Evolutionary conservation across 23 tunicate species (phyloP).

Genomic region (Ascidia mentula): DNA sequence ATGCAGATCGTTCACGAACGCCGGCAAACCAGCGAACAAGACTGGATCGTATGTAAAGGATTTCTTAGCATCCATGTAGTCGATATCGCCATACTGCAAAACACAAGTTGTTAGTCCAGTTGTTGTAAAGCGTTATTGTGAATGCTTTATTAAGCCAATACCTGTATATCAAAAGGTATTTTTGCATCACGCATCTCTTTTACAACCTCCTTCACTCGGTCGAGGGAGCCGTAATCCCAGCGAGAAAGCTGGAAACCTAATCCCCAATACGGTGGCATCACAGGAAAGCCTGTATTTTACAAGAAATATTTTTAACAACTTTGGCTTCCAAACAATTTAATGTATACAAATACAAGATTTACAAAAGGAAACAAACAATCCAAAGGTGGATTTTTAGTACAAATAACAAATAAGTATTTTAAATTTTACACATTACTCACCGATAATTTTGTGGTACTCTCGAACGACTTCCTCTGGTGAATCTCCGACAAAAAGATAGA

Average conservation of each 20-base stretch:
- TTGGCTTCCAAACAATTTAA: too few species aligned
- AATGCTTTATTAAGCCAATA: too few species aligned
- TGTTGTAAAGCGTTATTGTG: too few species aligned
- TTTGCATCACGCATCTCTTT: constrained; percentile 88
- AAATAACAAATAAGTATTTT: neutral
- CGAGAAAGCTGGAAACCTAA: constrained; percentile 93
- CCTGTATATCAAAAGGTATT: constrained; percentile 97
- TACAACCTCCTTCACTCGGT: constrained; percentile 72
- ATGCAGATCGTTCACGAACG: constrained; percentile 75
- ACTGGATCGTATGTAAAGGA: constrained; percentile 81
- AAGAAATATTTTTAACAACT: too few species aligned
- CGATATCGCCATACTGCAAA: constrained; percentile 94
- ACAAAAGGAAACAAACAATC: neutral
- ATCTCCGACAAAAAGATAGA: constrained; percentile 88
- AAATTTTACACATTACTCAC: constrained; percentile 14
- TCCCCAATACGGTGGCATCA: constrained; percentile 97
- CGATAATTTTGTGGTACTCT: constrained; percentile 70
- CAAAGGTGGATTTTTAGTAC: neutral
- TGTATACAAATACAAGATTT: neutral
- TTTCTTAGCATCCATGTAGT: constrained; percentile 88
- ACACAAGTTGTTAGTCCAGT: too few species aligned
- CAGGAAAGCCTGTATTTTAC: constrained; percentile 70
- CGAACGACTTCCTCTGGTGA: constrained; percentile 81
- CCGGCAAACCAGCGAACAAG: constrained; percentile 72
- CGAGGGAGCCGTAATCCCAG: constrained; percentile 91